These are phyloP conservation scores for Pluvialis apricaria DNA, from an alignment of 2,113 vertebrate species.

Conservation along the genomic window DNA sequence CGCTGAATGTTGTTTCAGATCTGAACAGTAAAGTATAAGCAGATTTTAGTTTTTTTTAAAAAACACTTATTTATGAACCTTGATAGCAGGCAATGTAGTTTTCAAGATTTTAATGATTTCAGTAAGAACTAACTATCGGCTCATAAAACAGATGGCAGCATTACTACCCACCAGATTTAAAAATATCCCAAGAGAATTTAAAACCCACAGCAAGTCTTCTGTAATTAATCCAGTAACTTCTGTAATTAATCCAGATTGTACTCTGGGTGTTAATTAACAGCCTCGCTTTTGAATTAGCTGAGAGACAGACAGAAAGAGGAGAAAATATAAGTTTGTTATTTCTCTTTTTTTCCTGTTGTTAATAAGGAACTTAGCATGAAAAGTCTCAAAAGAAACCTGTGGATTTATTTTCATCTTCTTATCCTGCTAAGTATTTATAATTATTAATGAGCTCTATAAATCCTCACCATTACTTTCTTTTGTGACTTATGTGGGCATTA, in stretches of 20 bases:
- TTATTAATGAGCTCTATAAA: slow-evolving; percentile 31
- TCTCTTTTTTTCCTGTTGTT: neutral
- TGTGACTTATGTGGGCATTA: neutral
- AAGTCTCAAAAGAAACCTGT: slow-evolving; percentile 1
- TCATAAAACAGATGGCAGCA: slow-evolving; percentile 56
- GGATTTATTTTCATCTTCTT: slow-evolving; percentile 5
- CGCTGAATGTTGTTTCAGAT: neutral
- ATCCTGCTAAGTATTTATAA: neutral
- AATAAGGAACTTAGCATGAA: neutral
- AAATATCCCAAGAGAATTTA: slow-evolving; percentile 60
- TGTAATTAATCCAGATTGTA: slow-evolving; percentile 63
- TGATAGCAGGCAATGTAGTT: neutral
- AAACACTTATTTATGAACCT: neutral
- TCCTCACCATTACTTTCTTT: neutral
- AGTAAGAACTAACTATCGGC: neutral
- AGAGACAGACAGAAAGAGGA: neutral
- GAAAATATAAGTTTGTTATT: neutral
- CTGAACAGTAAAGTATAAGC: neutral
- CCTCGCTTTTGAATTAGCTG: slow-evolving; percentile 44
- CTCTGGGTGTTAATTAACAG: slow-evolving; percentile 50
- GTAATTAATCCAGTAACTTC: slow-evolving; percentile 65
- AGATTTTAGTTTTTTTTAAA: neutral
- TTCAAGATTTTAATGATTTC: slow-evolving; percentile 38
- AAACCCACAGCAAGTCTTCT: slow-evolving; percentile 46
- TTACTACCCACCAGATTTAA: slow-evolving; percentile 57